Evolutionary conservation across 2,888 invertebrate species (phyloP).

Genomic region (Nemotelus nigrinus): DNA sequence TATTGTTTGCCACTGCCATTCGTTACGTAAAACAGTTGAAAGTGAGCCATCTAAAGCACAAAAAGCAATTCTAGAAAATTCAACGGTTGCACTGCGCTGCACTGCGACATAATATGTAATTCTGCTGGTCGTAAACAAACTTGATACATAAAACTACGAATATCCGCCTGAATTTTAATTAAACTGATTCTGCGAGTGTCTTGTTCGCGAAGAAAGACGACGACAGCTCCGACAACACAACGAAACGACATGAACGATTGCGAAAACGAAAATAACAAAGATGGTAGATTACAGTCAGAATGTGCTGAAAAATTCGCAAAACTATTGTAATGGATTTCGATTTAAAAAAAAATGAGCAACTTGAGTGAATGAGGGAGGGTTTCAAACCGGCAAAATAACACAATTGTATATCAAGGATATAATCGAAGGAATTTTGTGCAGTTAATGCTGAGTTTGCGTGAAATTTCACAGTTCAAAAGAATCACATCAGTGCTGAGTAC

Average conservation of each 20-base stretch:
- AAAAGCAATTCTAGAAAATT: background rate
- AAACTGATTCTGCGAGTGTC: constrained; percentile 23
- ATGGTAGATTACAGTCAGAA: no score
- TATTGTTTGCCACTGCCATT: background rate
- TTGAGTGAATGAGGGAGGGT: no score
- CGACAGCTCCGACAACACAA: background rate
- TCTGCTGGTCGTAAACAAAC: constrained; percentile 21
- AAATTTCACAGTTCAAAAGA: no score
- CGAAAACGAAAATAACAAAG: background rate
- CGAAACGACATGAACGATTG: background rate
- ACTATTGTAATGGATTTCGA: no score
- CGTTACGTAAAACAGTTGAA: constrained; percentile 5
- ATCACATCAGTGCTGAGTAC: no score
- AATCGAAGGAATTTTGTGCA: no score
- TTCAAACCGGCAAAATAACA: no score
- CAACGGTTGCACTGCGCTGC: constrained; percentile 7
- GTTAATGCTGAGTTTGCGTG: no score
- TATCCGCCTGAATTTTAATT: constrained; percentile 47
- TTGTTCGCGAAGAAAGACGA: background rate
- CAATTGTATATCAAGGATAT: no score
- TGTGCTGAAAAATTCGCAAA: no score
- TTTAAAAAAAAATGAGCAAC: no score
- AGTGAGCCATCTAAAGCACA: constrained; percentile 7
- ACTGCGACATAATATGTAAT: constrained; percentile 11
- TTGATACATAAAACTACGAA: constrained; percentile 30